These are phyloP conservation scores for Heterohyrax brucei DNA, from an alignment of 2,797 vertebrate species.

Conservation along the genomic window DNA sequence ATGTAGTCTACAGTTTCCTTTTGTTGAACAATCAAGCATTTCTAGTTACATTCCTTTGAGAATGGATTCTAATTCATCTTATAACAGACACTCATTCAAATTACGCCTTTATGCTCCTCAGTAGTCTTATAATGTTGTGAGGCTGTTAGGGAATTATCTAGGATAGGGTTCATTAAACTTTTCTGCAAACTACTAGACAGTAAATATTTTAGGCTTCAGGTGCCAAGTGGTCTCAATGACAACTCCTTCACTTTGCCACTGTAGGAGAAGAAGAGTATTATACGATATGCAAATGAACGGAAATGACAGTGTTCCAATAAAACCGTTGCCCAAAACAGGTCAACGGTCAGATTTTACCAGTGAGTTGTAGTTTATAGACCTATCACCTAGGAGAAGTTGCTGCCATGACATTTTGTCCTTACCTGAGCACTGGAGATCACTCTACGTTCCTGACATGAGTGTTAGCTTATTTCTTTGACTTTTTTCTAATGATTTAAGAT, in stretches of 20 bases:
- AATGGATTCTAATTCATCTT: neutral
- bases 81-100: neutral
- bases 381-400: neutral
- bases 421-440: neutral
- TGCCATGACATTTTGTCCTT: neutral
- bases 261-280: neutral
- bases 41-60: neutral
- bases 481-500: neutral
- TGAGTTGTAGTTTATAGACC: neutral
- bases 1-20: neutral
- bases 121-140: neutral
- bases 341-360: neutral
- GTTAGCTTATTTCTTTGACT: neutral
- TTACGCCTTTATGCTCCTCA: neutral
- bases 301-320: no score
- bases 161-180: neutral
- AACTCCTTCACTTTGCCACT: neutral
- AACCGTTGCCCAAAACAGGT: no score
- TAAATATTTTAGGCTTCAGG: slow-evolving; percentile 16
- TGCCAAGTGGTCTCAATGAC: neutral
- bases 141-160: neutral
- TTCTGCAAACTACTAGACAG: neutral
- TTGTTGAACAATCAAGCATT: slow-evolving; percentile 3
- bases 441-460: neutral
- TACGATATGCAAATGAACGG: no score